Evolutionary conservation across 2,113 vertebrate species (phyloP), one percentile per base, ranked within the genome.

Genomic region (Heliornis fulica): DNA sequence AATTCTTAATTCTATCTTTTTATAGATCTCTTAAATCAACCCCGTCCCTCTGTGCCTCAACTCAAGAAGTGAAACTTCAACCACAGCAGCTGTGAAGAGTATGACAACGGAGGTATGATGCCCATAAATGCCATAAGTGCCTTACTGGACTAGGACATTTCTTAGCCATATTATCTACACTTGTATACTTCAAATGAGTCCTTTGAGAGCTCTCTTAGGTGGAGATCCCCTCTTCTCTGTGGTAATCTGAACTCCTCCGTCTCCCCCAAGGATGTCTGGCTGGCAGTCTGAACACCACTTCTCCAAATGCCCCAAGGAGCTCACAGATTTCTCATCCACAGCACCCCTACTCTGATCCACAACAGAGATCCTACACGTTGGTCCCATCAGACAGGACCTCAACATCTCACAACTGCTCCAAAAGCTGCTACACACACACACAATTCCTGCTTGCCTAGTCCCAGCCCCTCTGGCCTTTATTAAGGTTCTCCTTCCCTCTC

Each of bases 1-100:
- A 91, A 87, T 83, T 93, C 50, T 87, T 88, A 76, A 85, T 83
- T 72, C 69, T 8, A 79, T 51, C 53, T 85, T 89, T 93, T 75
- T 71, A 68, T 8, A 94, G 82, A 76, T 32, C 48, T 57, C 63
- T n/a, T 83, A 88, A 93, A 96, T 83, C 71, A 69, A 85, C 38
- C 32, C 18, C 34, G 69, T 91, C 34, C 78, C 45, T 85, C 74
- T 90, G 51, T 74, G 71, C 54, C 11, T 54, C 53, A 25, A 77
- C 15, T 77, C 66, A 88, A 75, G 57, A 88, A 77, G 31, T 60
- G 25, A 93, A 88, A 72, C 38, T 70, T 40, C 36, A 83, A 43
- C 45, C 48, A 53, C 13, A 61, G 34, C 20, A 81, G 29, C 63
- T 86, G 26, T 54, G 68, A 80, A 87, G 38, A 88, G 34, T 1